Evolutionary conservation across 2,888 invertebrate genomes (phyloP).

Genomic region (Ochropacha duplaris): DNA sequence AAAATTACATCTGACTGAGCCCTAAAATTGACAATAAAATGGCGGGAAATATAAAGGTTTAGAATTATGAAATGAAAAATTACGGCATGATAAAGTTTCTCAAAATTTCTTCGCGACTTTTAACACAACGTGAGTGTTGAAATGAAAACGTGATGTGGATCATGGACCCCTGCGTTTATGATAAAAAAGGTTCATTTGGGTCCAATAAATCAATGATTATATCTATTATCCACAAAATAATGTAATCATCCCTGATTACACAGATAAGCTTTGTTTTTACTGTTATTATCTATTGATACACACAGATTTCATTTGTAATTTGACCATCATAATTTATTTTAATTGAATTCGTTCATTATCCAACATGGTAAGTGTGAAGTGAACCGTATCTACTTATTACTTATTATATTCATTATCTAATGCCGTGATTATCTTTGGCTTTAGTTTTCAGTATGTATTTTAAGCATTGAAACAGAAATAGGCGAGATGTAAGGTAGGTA

Average conservation of each 20-base stretch:
- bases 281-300: background rate
- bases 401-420: too few species aligned
- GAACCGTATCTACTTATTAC: background rate
- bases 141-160: background rate
- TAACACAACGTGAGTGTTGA: too few species aligned
- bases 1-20: too few species aligned
- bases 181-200: background rate
- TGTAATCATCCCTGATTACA: background rate
- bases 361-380: slow-evolving; percentile 1
- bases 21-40: too few species aligned
- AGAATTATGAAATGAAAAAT: too few species aligned
- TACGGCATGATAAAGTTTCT: too few species aligned
- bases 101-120: too few species aligned
- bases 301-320: background rate
- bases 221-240: background rate
- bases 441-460: too few species aligned
- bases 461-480: too few species aligned
- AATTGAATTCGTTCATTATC: background rate
- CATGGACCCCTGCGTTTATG: background rate
- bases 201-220: background rate
- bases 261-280: background rate
- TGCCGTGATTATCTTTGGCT: too few species aligned
- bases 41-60: too few species aligned
- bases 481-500: too few species aligned
- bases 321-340: background rate